phyloP scores from a whole-genome alignment of 2,113 vertebrate species.

The Leucosticte australis region DNA sequence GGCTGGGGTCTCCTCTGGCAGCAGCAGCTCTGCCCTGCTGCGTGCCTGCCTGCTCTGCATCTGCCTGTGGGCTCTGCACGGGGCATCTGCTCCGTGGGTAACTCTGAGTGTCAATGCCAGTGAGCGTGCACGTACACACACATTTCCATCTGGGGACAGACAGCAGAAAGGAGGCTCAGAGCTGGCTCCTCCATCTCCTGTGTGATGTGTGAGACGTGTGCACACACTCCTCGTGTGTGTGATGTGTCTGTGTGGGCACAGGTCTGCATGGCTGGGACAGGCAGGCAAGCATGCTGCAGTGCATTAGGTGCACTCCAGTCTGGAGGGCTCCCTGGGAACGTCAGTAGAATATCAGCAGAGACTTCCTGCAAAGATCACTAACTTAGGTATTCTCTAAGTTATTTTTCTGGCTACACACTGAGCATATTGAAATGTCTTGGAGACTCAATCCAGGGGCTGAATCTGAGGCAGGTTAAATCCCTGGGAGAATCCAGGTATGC shows the following conservation, averaged over 20 bases:
- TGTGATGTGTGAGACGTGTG: conserved; percentile 46
- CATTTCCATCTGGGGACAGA: conserved; percentile 45
- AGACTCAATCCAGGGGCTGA: neutral
- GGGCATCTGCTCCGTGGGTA: conserved; percentile 56
- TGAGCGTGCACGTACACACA: conserved; percentile 40
- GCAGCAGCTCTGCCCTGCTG: neutral
- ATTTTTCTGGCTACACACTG: neutral
- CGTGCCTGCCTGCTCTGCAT: neutral
- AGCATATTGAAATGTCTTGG: neutral
- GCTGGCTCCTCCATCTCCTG: neutral
- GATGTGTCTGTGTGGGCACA: conserved; percentile 1
- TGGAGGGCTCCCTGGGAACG: neutral
- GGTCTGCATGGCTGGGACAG: neutral
- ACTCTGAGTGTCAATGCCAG: conserved; percentile 37
- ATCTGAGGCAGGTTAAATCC: neutral
- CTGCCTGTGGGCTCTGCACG: neutral
- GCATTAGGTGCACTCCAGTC: neutral
- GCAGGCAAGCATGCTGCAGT: neutral
- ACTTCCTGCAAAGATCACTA: neutral
- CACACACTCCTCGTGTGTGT: conserved; percentile 38
- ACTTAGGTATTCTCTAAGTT: neutral
- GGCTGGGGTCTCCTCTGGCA: neutral
- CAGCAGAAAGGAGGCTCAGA: conserved; percentile 24
- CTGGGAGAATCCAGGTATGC: neutral
- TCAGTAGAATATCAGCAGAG: neutral